Percentiles rank a stretch among this genome's conserved stretches.
Evolutionary conservation across 2,888 invertebrate species (phyloP).

Genomic region (Chirona hameri): DNA sequence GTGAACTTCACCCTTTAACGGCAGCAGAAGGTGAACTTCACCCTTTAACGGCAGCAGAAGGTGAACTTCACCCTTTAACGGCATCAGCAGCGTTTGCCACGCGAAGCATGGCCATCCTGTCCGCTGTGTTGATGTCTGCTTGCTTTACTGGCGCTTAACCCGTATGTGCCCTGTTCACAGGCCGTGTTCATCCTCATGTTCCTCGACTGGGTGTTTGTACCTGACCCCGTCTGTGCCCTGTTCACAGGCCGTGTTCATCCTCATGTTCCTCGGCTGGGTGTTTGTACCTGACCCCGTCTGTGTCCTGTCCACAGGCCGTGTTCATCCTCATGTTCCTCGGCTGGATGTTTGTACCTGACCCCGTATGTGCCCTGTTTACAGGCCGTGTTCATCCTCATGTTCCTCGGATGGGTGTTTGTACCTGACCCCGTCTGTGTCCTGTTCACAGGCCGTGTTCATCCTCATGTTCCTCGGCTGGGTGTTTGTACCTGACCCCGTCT

Average conservation of each 20-base stretch:
- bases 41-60: too few relatives aligned
- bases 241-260: conserved; percentile 51
- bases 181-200: conserved; percentile 52
- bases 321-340: conserved; percentile 52
- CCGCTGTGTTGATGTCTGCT: too few relatives aligned
- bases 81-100: too few relatives aligned
- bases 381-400: conserved; percentile 52
- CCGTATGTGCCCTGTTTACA: conserved; percentile 40
- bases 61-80: too few relatives aligned
- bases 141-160: too few relatives aligned
- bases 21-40: too few relatives aligned
- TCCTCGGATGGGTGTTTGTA: conserved; percentile 54
- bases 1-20: too few relatives aligned
- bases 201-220: conserved; percentile 53
- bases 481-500: conserved; percentile 50
- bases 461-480: conserved; percentile 53
- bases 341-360: conserved; percentile 50
- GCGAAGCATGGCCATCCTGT: too few relatives aligned
- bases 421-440: too few relatives aligned
- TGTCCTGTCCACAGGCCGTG: too few relatives aligned
- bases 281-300: conserved; percentile 51
- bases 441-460: conserved; percentile 51
- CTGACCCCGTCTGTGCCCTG: too few relatives aligned
- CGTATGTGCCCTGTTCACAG: conserved; percentile 42
- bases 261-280: conserved; percentile 53